Base-by-base conservation (phyloP, 2,888 invertebrate genomes). In the Hofmannophila pseudospretella region DNA sequence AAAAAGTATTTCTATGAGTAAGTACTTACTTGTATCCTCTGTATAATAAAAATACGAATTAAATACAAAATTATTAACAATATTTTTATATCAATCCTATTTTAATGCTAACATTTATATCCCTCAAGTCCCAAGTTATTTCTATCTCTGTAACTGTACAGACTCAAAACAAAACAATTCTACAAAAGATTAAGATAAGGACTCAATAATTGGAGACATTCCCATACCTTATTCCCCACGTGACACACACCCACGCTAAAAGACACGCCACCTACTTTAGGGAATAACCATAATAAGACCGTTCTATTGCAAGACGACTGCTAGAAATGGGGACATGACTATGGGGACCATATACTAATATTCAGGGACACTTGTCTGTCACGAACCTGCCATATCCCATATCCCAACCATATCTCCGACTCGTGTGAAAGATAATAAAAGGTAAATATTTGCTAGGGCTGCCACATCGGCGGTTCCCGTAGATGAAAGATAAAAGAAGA, bases 381-480 rank as follows among this genome's bases (percentile, higher is more conserved):
- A 13, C 2, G 13, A 28, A 12, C 28, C 5, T 12, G 26, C 26
- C 5, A n/a, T 9, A 1, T 8, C 23, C 23, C 23, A 23, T 23
- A 23, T 23, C 23, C n/a, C n/a, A n/a, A n/a, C n/a, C n/a, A n/a
- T n/a, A n/a, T 23, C 23, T 11, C 30, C 19, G 4, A 49, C 44
- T 54, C 38, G 42, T 55, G 55, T 53, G 46, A 60, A 57, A 67
- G 66, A 69, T 74, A 75, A 77, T 75, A 67, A 63, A 73, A 66
- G 58, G 62, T 58, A 77, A 78, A 77, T 63, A 76, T 72, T 74
- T 63, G 63, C 64, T 45, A 54, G 44, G 54, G 58, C 54, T 52
- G 51, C 53, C 55, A 44, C 45, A 36, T 34, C 36, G 32, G 9
- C 19, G 16, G 23, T 22, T n/a, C 8, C 9, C 16, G n/a, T 4